Conservation (phyloP, 1,140 invertebrate species). For the Oppia nitens region DNA sequence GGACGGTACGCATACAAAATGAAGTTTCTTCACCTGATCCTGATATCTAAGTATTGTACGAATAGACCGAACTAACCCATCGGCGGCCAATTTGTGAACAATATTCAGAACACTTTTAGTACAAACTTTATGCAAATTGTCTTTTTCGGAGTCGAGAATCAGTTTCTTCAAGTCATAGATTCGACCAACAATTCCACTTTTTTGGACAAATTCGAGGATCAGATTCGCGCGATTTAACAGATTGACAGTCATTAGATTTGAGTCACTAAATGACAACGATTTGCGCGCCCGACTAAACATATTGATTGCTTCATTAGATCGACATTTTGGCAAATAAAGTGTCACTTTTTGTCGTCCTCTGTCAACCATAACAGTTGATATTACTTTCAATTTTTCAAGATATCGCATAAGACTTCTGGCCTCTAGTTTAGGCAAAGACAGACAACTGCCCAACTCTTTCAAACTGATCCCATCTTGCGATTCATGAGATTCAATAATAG, state of each 20-base stretch:
- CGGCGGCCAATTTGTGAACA: conserved; percentile 35
- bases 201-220: conserved; percentile 39
- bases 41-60: conserved; percentile 36
- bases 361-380: conserved; percentile 36
- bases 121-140: conserved; percentile 38
- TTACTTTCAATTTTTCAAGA: conserved; percentile 30
- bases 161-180: conserved; percentile 36
- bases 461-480: conserved; percentile 34
- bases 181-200: conserved; percentile 39
- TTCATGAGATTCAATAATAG: conserved; percentile 28
- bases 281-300: conserved; percentile 6
- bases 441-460: conserved; percentile 28
- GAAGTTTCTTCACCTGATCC: conserved; percentile 32
- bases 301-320: neutral
- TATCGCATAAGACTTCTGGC: conserved; percentile 33
- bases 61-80: conserved; percentile 41
- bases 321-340: conserved; percentile 28
- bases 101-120: conserved; percentile 41
- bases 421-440: conserved; percentile 36
- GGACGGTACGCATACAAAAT: conserved; percentile 40
- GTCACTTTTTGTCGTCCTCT: conserved; percentile 35
- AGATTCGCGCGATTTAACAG: conserved; percentile 39
- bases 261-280: conserved; percentile 13
- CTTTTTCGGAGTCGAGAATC: conserved; percentile 37
- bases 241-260: conserved; percentile 31